Base-by-base conservation (phyloP, 1,140 invertebrate genomes). In the Atta colombica region DNA sequence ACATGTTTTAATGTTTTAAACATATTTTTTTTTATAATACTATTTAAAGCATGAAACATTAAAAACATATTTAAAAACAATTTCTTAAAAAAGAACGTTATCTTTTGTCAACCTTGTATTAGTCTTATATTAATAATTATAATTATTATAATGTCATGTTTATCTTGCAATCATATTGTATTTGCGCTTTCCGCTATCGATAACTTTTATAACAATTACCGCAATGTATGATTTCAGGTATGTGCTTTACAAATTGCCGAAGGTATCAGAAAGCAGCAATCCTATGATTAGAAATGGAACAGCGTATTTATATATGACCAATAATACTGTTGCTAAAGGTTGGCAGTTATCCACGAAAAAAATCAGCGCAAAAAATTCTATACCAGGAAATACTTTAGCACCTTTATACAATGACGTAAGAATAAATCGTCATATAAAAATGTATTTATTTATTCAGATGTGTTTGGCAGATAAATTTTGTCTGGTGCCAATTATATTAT, bases 221-320 rank as follows among this genome's bases (percentile, higher is more conserved):
- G 61, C 63, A 84, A 78, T 87, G 16, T 80, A 10, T 1, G 89
- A 81, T 93, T 96, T 71, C 87, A 98, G 98, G 98, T 98, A 97
- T 95, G 97, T 98, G 90, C 93, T 98, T 28, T 98, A 98, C 93
- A 98, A 99, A 95, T 92, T 98, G 87, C 98, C 98, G 16, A 96
- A 97, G 92, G 95, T 97, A 84, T 93, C 96, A 63, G 92, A 96
- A 61, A 95, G 95, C 69, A 91, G 95, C 8, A 96, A 96, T 90
- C 93, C 94, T 2, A 86, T 96, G 2, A 95, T 97, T 28, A 96
- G 95, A 77, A 91, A 95, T 87, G 98, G 98, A 1, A 90, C 96
- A n/a, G 97, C 96, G 8, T 98, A 98, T 91, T 95, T 97, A 89
- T 98, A 97, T 91, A 96, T 98, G 68, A 97, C 97, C 16, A 97